Base-by-base conservation (phyloP, 2,113 vertebrate genomes). In the Oreochromis niloticus region DNA sequence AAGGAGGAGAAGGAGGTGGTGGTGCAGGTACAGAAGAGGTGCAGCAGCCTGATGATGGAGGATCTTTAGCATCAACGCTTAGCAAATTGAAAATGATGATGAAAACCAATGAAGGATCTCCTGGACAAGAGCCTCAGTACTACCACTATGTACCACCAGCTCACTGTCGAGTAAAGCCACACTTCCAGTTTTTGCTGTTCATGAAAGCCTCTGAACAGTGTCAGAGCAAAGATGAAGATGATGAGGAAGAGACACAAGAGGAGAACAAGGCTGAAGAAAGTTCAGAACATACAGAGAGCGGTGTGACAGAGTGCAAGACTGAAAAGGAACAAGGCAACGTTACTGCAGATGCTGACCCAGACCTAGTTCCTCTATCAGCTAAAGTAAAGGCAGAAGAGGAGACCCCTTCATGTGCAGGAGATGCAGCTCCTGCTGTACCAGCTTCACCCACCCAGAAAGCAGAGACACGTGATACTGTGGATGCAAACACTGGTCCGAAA, bases 71-170 rank as follows among this genome's bases (percentile, higher is more conserved):
- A 85, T 98, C 97, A 14, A 98, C 99, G 0, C 96, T 99, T 30
- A 98, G 98, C 30, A 99, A 99, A 88, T 95, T 99, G 17, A 99
- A 99, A 91, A 99, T 97, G 97, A 97, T 97, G 97, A 98, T 99
- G 98, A 98, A 97, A 80, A 97, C 97, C 92, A 98, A 99, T 83
- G 99, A 99, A 82, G 98, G 97, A 79, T 93, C 96, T 17, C 86
- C 91, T 2, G 96, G 97, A 1, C 94, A 97, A 30, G 99, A 99
- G 89, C 98, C 98, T 2, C 97, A 99, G 81, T 99, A 99, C 95
- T 99, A 99, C 87, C 98, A 99, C 94, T 99, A 99, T 57, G 95
- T 98, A 73, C 99, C 99, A 30, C 99, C 99, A 6, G 97, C 98
- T 34, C 98, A 99, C 87, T 99, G 99, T 91, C 97, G 98, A 81